A percentile compares a stretch with the other conserved stretches of the same genome.
Evolutionary conservation across 2,113 vertebrate species (phyloP).

Genomic region (Phyllostomus hastatus): DNA sequence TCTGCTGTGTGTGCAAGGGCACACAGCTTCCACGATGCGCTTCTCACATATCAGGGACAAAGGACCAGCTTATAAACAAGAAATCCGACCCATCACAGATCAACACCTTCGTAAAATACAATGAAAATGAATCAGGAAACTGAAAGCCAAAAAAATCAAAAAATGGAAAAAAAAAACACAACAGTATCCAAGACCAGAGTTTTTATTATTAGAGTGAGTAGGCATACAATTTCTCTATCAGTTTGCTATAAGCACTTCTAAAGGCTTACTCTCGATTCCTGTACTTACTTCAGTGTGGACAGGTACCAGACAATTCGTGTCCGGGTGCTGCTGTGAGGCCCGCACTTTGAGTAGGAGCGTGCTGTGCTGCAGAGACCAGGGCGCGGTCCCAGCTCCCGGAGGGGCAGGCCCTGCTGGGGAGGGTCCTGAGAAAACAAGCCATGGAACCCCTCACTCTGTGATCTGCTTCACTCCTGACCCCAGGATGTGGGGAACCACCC

Average conservation of each 20-base stretch:
- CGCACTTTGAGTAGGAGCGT: no score
- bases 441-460: not conserved
- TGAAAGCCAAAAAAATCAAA: not conserved
- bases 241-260: not conserved
- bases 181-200: not conserved
- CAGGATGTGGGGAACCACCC: no score
- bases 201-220: not conserved
- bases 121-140: not conserved
- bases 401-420: not conserved
- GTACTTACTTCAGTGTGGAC: fast-evolving
- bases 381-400: not conserved
- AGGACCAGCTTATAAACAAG: not conserved
- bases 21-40: fast-evolving
- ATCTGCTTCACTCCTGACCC: not conserved
- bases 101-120: not conserved
- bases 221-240: not conserved
- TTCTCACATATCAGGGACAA: not conserved
- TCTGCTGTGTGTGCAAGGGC: fast-evolving
- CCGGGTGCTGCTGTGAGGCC: not conserved
- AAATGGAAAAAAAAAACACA: no score
- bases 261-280: not conserved
- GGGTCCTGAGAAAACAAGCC: not conserved
- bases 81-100: not conserved
- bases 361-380: not conserved
- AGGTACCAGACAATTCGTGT: no score